phyloP scores from a whole-genome alignment of 2,797 vertebrate species.

The Enteromius thamalakanensis region DNA sequence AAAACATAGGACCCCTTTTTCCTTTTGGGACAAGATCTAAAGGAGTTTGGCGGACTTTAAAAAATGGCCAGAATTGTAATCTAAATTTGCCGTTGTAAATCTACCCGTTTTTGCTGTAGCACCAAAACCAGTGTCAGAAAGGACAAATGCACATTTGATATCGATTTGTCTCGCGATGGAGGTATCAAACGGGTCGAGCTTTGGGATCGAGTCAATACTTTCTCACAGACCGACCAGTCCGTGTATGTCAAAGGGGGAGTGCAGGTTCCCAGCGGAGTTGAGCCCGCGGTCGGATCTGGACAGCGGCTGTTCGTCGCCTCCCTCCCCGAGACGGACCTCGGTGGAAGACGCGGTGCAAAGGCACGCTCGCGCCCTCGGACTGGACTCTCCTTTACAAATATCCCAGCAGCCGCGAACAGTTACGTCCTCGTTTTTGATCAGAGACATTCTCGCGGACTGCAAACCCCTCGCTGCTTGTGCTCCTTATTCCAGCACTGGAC shows the following conservation, averaged over 20 bases:
- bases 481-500: slow-evolving; percentile 92
- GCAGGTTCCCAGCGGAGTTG: slow-evolving; percentile 89
- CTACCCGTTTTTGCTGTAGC: neutral
- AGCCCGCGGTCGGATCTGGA: slow-evolving; percentile 90
- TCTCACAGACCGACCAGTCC: slow-evolving; percentile 91
- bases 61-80: slow-evolving; percentile 9
- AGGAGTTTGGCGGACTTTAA: neutral
- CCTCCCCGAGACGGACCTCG: slow-evolving; percentile 89
- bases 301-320: slow-evolving; percentile 91
- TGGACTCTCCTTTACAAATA: slow-evolving; percentile 87
- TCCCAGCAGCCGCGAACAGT: slow-evolving; percentile 91
- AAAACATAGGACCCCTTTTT: neutral
- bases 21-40: neutral
- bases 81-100: neutral
- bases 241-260: slow-evolving; percentile 85
- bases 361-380: slow-evolving; percentile 77
- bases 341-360: slow-evolving; percentile 82
- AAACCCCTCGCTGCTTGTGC: slow-evolving; percentile 95
- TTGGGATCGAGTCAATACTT: slow-evolving; percentile 97
- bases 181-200: slow-evolving; percentile 90
- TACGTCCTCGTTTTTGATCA: slow-evolving; percentile 96
- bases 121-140: slow-evolving; percentile 17
- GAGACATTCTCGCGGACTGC: slow-evolving; percentile 97
- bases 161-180: slow-evolving; percentile 84
- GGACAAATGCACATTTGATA: slow-evolving; percentile 49